phyloP scores from a whole-genome alignment of 2,888 invertebrate species.

The Nomada lathburiana region DNA sequence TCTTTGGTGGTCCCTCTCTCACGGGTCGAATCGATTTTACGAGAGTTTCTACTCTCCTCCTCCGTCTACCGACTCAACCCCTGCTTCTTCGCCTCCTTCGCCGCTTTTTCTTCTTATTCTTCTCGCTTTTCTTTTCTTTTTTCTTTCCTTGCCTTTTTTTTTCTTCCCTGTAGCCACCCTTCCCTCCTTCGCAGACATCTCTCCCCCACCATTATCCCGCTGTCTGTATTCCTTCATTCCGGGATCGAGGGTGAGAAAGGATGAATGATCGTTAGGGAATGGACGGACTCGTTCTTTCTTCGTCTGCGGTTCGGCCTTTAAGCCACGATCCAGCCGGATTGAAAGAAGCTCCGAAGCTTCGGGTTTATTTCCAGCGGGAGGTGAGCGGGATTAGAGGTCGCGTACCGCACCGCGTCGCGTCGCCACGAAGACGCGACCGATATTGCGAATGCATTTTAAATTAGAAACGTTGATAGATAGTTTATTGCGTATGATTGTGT shows the following conservation, averaged over 20 bases:
- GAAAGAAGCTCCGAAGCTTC: slow-evolving; percentile 44
- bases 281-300: slow-evolving; percentile 25
- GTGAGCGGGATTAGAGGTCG: slow-evolving; percentile 45
- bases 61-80: slow-evolving; percentile 3
- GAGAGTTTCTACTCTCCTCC: slow-evolving; percentile 63
- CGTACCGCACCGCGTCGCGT: slow-evolving; percentile 25
- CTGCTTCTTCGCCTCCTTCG: not conserved
- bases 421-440: not conserved
- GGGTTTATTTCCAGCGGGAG: slow-evolving; percentile 23
- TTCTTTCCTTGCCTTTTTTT: not conserved
- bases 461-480: not conserved
- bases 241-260: slow-evolving; percentile 62
- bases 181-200: not conserved
- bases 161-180: not conserved
- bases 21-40: slow-evolving; percentile 68
- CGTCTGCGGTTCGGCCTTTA: slow-evolving; percentile 15
- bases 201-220: slow-evolving; percentile 31
- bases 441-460: not conserved
- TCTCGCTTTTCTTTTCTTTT: not conserved
- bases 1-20: slow-evolving; percentile 62
- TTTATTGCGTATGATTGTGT: no score
- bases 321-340: slow-evolving; percentile 48
- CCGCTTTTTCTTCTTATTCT: slow-evolving; percentile 7
- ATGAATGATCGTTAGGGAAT: slow-evolving; percentile 66
- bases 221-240: slow-evolving; percentile 53